A percentile compares a stretch with the other conserved stretches of the same genome.
Conservation (phyloP, 2,888 invertebrate genomes). For the Luperina testacea region DNA sequence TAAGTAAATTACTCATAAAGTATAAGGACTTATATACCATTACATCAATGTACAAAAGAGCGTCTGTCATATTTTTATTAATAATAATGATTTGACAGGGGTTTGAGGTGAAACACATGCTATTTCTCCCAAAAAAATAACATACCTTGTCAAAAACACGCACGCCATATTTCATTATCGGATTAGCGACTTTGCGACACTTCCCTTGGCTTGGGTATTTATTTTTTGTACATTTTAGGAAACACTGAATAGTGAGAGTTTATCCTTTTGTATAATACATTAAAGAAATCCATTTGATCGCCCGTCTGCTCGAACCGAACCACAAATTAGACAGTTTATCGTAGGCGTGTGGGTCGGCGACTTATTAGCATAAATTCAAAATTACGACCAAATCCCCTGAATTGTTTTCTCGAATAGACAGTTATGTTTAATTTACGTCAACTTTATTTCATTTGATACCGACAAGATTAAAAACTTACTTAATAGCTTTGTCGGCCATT, state of each 20-base stretch:
- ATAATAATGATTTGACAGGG: constrained; percentile 25
- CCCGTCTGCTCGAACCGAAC: constrained; percentile 53
- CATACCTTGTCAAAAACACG: constrained; percentile 34
- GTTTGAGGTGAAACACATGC: constrained; percentile 52
- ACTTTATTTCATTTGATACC: constrained; percentile 58
- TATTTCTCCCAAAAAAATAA: constrained; percentile 45
- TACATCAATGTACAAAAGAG: background rate
- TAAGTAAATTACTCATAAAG: background rate
- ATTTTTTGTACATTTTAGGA: constrained; percentile 33
- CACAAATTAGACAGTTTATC: constrained; percentile 68
- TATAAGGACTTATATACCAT: background rate
- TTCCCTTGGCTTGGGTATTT: constrained; percentile 21
- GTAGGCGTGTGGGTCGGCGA: constrained; percentile 78
- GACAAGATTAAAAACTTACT: constrained; percentile 57
- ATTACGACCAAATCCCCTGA: constrained; percentile 77
- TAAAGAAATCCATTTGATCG: constrained; percentile 19
- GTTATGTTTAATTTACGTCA: constrained; percentile 73
- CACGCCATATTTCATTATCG: constrained; percentile 53
- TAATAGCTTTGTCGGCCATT: constrained; percentile 60
- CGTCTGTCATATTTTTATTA: background rate
- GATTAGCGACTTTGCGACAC: constrained; percentile 45
- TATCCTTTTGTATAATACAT: background rate
- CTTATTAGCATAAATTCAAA: constrained; percentile 83
- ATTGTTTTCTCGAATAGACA: constrained; percentile 78
- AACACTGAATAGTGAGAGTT: background rate